These are phyloP conservation scores for Crotalus horridus DNA, from an alignment of 2,113 vertebrate genomes.

Conservation along the genomic window DNA sequence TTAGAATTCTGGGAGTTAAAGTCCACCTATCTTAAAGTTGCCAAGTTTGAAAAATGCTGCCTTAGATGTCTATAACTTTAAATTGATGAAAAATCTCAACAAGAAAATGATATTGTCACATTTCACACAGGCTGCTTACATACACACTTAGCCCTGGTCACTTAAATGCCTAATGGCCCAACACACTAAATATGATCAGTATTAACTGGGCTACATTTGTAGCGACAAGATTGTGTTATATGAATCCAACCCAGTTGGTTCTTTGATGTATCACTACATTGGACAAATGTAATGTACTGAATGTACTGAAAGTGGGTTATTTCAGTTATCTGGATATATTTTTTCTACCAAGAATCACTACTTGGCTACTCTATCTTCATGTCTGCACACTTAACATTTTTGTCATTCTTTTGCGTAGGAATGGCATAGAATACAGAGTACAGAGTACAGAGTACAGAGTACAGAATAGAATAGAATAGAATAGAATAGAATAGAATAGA, in stretches of 20 bases:
- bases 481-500: too few relatives aligned
- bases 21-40: too few relatives aligned
- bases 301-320: not conserved
- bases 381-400: not conserved
- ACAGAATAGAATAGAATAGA: too few relatives aligned
- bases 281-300: not conserved
- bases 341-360: not conserved
- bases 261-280: not conserved
- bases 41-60: too few relatives aligned
- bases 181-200: not conserved
- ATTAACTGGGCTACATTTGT: not conserved
- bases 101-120: not conserved
- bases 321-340: not conserved
- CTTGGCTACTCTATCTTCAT: not conserved
- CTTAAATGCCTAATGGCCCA: not conserved
- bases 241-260: not conserved
- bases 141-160: not conserved
- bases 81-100: not conserved
- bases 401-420: not conserved
- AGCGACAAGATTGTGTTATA: not conserved
- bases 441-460: too few relatives aligned
- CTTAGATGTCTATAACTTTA: not conserved
- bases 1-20: too few relatives aligned
- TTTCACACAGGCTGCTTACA: not conserved
- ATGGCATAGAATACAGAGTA: too few relatives aligned